Evolutionary conservation across 2,797 vertebrate species (phyloP), one percentile per base, ranked within the genome.

Genomic region (Mus spretus): DNA sequence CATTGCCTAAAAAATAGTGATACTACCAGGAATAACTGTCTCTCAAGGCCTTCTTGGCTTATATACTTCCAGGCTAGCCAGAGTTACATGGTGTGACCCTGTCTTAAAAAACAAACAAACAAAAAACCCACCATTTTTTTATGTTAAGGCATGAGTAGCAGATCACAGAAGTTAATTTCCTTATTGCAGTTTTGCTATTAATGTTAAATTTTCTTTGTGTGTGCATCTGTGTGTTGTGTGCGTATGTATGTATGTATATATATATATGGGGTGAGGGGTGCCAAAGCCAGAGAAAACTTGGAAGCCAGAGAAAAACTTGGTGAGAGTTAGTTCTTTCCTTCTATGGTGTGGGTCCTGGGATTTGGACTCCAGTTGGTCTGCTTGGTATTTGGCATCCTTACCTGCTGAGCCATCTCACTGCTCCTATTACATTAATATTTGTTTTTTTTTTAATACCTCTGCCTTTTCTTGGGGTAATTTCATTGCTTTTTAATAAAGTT

Each of bases 401-500:
- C 44, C 61, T 67, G 28, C 40, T 50, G 31, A 85, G 19, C 28
- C 26, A 85, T 67, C 31, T 85, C 44, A 24, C 44, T 67, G 44
- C 11, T 19, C 34, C 86, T n/a, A 63, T 89, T 84, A 82, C 7
- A 40, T 93, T 93, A 83, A 78, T 93, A 67, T 96, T 75, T 84
- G 17, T 34, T 11, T 77, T 11, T n/a, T 77, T 81, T 89, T 92
- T 61, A 91, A 34, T 94, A 85, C n/a, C 19, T 70, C 44, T 97
- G 75, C 22, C 77, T 53, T 84, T 53, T 75, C 14, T 77, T 83
- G 61, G 90, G 14, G 20, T 94, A 93, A 85, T 82, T 91, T 96
- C 17, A 90, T 72, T 96, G 53, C 28, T 88, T 96, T 97, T 95
- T 83, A 87, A 40, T 96, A 59, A 79, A 95, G 75, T n/a, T 1